Evolutionary conservation across 2,113 vertebrate species (phyloP), one percentile per base, ranked within the genome.

Genomic region (Myrmecobius fasciatus): DNA sequence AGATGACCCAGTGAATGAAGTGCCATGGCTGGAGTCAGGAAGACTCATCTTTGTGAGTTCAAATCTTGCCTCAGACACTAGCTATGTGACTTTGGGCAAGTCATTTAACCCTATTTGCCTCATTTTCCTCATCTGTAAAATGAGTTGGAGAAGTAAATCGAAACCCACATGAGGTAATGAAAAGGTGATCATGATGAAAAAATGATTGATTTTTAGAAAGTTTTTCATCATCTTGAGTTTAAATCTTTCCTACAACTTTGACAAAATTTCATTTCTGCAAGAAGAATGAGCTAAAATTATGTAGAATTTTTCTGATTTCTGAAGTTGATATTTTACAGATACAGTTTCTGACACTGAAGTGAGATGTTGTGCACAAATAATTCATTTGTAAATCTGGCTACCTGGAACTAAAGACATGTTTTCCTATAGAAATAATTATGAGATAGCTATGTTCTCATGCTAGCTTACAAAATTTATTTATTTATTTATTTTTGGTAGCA

Each of bases 221-320:
- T 67, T 67, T 67, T n/a, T 67, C 31, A 67, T 67, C 31, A 67
- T 4, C 14, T 67, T 67, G 12, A 17, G 31, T 4, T 67, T 67
- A 67, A 67, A 67, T 67, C 60, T 67, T 67, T 67, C 31, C 3
- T 88, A 94, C 0, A 93, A 47, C 9, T 97, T 12, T 93, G 91
- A 47, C 9, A 93, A 92, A 67, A 54, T 93, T 94, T 95, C 46
- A 89, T 20, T 91, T 94, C 53, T 0, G 5, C 54, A 94, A 56
- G 28, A 90, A 92, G 54, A 90, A 26, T 22, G 43, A 92, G 49
- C 52, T 48, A 67, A 36, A 67, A 17, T 67, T 67, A 67, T 17
- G 60, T 36, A 12, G 36, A 67, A 36, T 36, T 5, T n/a, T 67
- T 36, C 31, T 67, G 60, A n/a, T 95, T 95, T 95, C 48, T 90